Percentiles rank a stretch among this genome's conserved stretches.
Conservation (phyloP, 2,888 invertebrate species). For the Pyrocoelia pectoralis region DNA sequence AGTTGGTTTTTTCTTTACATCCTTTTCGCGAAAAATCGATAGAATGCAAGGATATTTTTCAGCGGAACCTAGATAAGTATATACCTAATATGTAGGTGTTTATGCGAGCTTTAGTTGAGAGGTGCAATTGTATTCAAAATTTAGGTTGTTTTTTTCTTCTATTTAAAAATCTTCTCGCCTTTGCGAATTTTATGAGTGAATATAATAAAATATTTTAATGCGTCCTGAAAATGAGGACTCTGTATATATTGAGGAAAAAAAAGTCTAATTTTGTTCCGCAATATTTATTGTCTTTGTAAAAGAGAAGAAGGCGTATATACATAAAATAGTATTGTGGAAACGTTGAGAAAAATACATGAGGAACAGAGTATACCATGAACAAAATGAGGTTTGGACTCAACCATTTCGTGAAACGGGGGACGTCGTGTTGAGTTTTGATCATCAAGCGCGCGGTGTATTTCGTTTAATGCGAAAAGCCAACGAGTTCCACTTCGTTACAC, state of each 20-base stretch:
- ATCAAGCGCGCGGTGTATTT: constrained; percentile 50
- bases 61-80: neutral
- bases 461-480: constrained; percentile 35
- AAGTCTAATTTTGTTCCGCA: constrained; percentile 4
- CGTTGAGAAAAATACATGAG: constrained; percentile 59
- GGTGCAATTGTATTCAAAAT: too few relatives aligned
- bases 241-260: constrained; percentile 8
- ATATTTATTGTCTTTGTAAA: constrained; percentile 9
- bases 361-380: constrained; percentile 58
- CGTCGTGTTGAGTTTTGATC: constrained; percentile 53
- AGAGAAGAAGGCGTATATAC: neutral
- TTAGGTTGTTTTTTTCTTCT: too few relatives aligned
- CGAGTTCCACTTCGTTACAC: constrained; percentile 19
- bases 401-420: constrained; percentile 59
- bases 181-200: too few relatives aligned
- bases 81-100: neutral
- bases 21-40: constrained; percentile 32
- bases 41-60: constrained; percentile 26
- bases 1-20: constrained; percentile 24
- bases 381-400: constrained; percentile 62
- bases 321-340: constrained; percentile 33
- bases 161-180: too few relatives aligned
- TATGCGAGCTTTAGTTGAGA: too few relatives aligned
- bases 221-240: neutral
- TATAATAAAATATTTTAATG: too few relatives aligned